Conservation (phyloP, 2,113 vertebrate species). For the Nannospalax galili region DNA sequence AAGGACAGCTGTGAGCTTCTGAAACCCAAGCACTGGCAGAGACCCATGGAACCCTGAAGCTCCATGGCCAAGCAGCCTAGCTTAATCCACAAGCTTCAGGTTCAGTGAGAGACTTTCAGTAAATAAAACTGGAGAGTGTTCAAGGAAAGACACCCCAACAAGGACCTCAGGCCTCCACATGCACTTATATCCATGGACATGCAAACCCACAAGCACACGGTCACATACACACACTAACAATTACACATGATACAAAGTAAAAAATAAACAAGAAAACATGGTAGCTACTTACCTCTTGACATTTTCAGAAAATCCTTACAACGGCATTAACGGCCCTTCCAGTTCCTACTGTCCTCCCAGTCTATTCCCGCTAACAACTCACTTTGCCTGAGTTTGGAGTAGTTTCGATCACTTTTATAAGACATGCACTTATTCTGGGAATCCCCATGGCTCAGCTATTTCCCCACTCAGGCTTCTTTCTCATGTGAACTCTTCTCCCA, state of each 20-base stretch:
- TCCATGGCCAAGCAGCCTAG: no score
- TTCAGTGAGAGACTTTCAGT: not conserved
- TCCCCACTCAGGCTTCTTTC: not conserved
- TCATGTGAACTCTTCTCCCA: not conserved
- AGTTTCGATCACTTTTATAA: not conserved
- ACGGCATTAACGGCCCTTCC: not conserved
- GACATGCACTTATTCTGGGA: not conserved
- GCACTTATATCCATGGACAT: not conserved
- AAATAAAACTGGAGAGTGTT: not conserved
- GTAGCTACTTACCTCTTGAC: not conserved
- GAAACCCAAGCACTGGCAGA: not conserved
- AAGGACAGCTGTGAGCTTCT: not conserved
- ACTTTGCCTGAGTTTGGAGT: accelerated
- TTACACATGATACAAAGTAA: not conserved
- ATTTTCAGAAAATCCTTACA: not conserved
- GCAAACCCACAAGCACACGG: not conserved
- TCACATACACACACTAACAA: not conserved
- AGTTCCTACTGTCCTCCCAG: not conserved
- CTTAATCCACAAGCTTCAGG: not conserved
- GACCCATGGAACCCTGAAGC: not conserved
- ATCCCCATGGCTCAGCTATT: not conserved
- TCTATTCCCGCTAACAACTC: not conserved
- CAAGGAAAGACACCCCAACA: not conserved
- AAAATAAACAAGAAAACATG: not conserved
- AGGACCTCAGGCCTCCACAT: no score